These are phyloP conservation scores for Pararge aegeria DNA, from an alignment of 1,140 invertebrate genomes.

Conservation along the genomic window DNA sequence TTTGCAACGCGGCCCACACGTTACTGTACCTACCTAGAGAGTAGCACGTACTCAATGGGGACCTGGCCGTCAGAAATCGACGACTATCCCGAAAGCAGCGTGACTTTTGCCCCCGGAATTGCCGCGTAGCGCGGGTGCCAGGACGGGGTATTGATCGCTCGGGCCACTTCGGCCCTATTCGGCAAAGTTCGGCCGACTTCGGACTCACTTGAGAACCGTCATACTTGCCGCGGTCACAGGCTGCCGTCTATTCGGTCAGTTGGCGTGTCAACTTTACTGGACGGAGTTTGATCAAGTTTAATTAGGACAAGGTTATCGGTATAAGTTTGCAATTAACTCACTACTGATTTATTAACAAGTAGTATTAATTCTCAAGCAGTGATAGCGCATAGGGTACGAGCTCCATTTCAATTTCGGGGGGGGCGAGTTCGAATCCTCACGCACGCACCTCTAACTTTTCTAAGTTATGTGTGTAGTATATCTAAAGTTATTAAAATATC, in stretches of 20 bases:
- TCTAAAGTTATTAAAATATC: no score
- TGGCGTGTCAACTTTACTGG: constrained; percentile 55
- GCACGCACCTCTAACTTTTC: no score
- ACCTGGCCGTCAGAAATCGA: constrained; percentile 58
- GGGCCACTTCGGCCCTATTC: constrained; percentile 46
- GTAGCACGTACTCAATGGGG: constrained; percentile 52
- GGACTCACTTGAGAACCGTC: constrained; percentile 48
- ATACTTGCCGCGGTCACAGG: constrained; percentile 37
- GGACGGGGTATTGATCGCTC: constrained; percentile 67
- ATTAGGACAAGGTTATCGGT: constrained; percentile 69
- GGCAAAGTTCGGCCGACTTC: constrained; percentile 45
- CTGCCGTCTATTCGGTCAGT: constrained; percentile 50
- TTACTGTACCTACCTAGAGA: constrained; percentile 12
- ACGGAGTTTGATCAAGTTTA: constrained; percentile 43
- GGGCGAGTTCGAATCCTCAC: no score
- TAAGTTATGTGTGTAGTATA: no score
- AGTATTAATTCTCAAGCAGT: no score
- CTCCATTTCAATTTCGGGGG: no score
- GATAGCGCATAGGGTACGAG: no score
- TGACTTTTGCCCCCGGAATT: constrained; percentile 73
- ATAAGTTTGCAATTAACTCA: not conserved
- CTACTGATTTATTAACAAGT: not conserved
- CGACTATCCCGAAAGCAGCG: constrained; percentile 59
- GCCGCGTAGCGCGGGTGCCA: constrained; percentile 54
- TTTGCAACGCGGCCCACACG: constrained; percentile 28